A percentile compares a stretch with the other conserved stretches of the same genome.
phyloP scores from a whole-genome alignment of 2,113 vertebrate species.

The Ifrita kowaldi region DNA sequence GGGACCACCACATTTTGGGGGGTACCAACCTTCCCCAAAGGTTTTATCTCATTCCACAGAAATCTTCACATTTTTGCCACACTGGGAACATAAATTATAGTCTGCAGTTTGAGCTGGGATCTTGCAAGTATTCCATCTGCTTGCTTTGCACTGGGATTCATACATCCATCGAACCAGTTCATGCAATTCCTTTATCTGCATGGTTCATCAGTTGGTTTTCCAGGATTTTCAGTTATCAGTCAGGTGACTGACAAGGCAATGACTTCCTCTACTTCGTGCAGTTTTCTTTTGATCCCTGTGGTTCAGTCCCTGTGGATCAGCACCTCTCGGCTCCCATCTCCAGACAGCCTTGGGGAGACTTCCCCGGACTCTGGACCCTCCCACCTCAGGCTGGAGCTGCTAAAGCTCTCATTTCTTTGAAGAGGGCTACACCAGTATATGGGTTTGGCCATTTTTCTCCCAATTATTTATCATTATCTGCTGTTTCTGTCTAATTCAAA shows the following conservation, averaged over 20 bases:
- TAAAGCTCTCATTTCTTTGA: background rate
- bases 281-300: background rate
- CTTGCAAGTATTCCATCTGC: background rate
- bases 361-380: background rate
- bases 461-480: background rate
- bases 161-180: background rate
- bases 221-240: background rate
- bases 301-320: background rate
- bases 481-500: background rate
- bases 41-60: background rate
- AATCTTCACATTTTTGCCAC: background rate
- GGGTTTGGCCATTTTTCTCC: background rate
- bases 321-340: fast-evolving
- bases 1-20: background rate
- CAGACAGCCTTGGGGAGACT: background rate
- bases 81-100: background rate
- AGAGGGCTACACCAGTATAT: background rate
- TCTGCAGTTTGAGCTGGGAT: background rate
- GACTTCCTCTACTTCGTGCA: background rate
- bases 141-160: background rate
- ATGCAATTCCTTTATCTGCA: background rate
- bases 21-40: background rate
- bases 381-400: background rate
- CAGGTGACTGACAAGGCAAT: background rate
- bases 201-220: background rate